Evolutionary conservation across 2,888 invertebrate species (phyloP).

Genomic region (Pandemis heparana): DNA sequence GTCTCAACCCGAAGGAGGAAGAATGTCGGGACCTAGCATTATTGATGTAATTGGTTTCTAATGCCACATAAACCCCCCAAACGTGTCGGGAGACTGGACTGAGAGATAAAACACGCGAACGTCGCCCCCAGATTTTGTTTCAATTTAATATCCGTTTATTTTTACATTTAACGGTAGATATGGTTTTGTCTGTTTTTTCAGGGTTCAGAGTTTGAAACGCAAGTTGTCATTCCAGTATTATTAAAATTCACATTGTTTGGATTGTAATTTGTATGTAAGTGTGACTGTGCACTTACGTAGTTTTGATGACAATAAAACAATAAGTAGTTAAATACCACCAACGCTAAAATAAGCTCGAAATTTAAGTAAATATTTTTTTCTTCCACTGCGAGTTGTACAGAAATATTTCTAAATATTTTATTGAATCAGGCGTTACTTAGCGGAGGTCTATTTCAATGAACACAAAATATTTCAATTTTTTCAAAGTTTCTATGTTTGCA

Average conservation of each 20-base stretch:
- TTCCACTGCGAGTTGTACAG: too few relatives aligned
- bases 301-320: too few relatives aligned
- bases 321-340: too few relatives aligned
- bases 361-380: too few relatives aligned
- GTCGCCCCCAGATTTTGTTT: slow-evolving; percentile 59
- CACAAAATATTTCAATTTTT: too few relatives aligned
- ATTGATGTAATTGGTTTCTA: slow-evolving; percentile 86
- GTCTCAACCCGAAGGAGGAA: slow-evolving; percentile 28
- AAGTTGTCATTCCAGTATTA: not conserved
- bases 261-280: not conserved
- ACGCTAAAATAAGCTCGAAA: too few relatives aligned
- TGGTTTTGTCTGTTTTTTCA: not conserved
- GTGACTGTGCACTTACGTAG: too few relatives aligned
- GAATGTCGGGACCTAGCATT: slow-evolving; percentile 55
- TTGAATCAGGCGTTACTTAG: too few relatives aligned
- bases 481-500: too few relatives aligned
- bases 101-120: slow-evolving; percentile 80
- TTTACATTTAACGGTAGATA: slow-evolving; percentile 39
- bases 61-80: slow-evolving; percentile 85
- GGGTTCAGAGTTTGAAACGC: not conserved
- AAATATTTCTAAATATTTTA: too few relatives aligned
- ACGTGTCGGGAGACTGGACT: slow-evolving; percentile 83
- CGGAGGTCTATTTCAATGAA: too few relatives aligned
- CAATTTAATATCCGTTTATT: slow-evolving; percentile 52
- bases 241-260: not conserved